Percentiles rank a stretch among this genome's conserved stretches.
These are phyloP conservation scores for Drosophila recens DNA, from an alignment of 2,888 invertebrate genomes.

Conservation along the genomic window DNA sequence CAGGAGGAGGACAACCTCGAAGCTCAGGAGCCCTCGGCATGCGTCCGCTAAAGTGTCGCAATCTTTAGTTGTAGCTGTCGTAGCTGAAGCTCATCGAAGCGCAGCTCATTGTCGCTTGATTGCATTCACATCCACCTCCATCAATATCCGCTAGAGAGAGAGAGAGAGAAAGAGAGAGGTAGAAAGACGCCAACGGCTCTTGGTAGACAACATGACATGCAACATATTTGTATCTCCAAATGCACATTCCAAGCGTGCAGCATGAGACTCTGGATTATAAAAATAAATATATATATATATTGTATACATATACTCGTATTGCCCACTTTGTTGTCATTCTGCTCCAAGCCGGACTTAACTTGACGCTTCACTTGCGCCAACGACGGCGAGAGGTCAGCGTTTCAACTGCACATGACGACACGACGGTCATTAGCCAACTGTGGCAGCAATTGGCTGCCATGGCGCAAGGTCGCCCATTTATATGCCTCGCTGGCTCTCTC, in stretches of 20 bases:
- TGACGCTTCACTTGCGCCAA: conserved; percentile 66
- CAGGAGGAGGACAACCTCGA: conserved; percentile 32
- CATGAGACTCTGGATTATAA: conserved; percentile 20
- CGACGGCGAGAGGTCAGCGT: conserved; percentile 66
- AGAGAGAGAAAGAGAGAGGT: background rate
- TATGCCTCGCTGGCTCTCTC: conserved; percentile 26
- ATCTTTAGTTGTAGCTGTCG: conserved; percentile 50
- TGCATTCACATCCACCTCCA: conserved; percentile 50
- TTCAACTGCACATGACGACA: conserved; percentile 38
- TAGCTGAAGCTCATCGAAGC: conserved; percentile 63
- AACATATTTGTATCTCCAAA: conserved; percentile 29
- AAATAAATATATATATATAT: background rate
- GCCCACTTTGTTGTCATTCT: conserved; percentile 18
- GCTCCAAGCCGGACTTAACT: conserved; percentile 51
- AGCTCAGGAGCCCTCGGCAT: conserved; percentile 50
- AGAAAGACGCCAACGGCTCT: conserved; percentile 31
- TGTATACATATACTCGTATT: background rate
- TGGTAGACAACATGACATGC: conserved; percentile 40
- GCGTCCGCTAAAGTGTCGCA: conserved; percentile 67
- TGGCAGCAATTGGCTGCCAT: conserved; percentile 44
- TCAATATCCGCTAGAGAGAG: conserved; percentile 7
- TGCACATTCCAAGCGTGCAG: conserved; percentile 30
- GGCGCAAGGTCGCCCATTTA: conserved; percentile 59
- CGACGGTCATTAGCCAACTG: conserved; percentile 55
- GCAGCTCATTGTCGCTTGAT: conserved; percentile 67